phyloP scores from a whole-genome alignment of 2,888 invertebrate species.

The Melangyna quadrimaculata region DNA sequence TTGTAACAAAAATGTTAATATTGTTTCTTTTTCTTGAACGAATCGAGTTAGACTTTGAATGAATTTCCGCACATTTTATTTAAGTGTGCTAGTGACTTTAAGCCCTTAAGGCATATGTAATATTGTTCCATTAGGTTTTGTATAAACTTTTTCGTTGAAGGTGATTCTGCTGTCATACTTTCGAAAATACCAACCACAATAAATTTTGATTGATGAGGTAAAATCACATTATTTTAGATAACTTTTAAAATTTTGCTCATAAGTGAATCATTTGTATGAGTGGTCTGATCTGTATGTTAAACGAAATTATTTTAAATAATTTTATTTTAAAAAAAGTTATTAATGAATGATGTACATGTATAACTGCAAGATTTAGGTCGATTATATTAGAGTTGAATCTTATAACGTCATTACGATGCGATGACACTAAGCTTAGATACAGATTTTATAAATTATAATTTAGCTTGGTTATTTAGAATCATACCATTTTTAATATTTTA shows the following conservation, averaged over 20 bases:
- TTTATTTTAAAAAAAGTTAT: no score
- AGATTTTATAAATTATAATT: no score
- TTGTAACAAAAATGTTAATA: conserved; percentile 14
- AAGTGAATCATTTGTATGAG: not conserved
- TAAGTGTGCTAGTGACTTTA: not conserved
- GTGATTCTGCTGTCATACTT: not conserved
- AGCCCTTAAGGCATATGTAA: not conserved
- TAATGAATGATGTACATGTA: no score
- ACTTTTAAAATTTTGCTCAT: not conserved
- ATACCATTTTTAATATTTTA: no score
- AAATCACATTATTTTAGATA: not conserved
- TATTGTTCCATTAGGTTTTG: no score
- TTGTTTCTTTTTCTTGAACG: not conserved
- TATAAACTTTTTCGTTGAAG: not conserved
- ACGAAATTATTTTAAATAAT: no score
- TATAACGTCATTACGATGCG: no score
- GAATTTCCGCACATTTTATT: not conserved
- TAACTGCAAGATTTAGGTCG: no score
- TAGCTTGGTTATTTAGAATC: no score
- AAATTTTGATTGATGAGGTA: not conserved
- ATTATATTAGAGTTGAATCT: no score
- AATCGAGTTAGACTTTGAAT: not conserved
- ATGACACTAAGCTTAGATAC: no score
- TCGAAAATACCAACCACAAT: not conserved
- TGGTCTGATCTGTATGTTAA: not conserved